Evolutionary conservation across 1,140 invertebrate genomes (phyloP).

Genomic region (Ceratina australensis): DNA sequence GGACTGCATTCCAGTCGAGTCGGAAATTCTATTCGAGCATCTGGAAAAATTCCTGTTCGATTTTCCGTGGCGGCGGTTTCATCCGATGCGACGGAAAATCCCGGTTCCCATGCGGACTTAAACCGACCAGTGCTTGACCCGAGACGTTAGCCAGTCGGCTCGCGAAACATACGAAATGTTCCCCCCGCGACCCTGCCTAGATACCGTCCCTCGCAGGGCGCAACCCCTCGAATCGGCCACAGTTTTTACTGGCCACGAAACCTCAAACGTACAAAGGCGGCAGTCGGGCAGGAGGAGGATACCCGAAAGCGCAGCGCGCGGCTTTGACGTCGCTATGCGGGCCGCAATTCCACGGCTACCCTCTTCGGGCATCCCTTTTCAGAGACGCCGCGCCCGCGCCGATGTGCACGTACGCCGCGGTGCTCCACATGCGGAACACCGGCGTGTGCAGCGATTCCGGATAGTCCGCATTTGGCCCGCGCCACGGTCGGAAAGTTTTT

Average conservation of each 20-base stretch:
- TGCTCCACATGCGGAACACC: background rate
- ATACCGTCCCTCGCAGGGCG: background rate
- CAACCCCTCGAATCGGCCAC: conserved; percentile 45
- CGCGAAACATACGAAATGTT: conserved; percentile 56
- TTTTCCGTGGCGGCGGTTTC: conserved; percentile 4
- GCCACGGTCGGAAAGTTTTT: conserved; percentile 58
- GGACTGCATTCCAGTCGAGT: conserved; percentile 23
- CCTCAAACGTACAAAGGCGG: conserved; percentile 71
- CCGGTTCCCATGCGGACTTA: conserved; percentile 43
- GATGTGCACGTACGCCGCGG: too few relatives aligned
- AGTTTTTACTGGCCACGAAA: conserved; percentile 71
- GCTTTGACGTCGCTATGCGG: conserved; percentile 60
- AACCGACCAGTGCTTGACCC: conserved; percentile 51
- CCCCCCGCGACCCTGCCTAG: conserved; percentile 50
- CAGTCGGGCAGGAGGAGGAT: conserved; percentile 52
- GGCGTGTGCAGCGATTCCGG: conserved; percentile 36
- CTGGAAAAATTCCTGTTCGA: background rate
- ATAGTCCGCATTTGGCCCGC: conserved; percentile 48
- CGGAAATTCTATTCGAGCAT: conserved; percentile 30
- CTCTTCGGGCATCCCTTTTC: conserved; percentile 48
- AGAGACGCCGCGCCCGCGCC: conserved; percentile 3
- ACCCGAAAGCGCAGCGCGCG: conserved; percentile 32
- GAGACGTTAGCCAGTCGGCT: background rate
- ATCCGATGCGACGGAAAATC: conserved; percentile 18
- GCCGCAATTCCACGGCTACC: conserved; percentile 57